Base-by-base conservation (phyloP, 2,113 vertebrate genomes). In the Rhinichthys klamathensis region DNA sequence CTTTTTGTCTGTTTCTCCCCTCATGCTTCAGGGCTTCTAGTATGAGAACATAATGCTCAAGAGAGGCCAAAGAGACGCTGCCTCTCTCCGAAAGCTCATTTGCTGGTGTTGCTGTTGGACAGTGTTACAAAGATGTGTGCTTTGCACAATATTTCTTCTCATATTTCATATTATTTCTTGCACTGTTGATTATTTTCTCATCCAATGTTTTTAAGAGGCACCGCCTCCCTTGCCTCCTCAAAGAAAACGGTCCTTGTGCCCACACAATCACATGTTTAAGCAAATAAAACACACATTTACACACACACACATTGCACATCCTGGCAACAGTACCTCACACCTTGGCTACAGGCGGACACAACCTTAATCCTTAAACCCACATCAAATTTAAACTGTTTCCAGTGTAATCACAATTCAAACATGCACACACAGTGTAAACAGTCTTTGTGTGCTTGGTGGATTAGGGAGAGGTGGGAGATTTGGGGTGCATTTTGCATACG, bases 401-500 rank as follows among this genome's bases (percentile, higher is more conserved):
- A 84, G 76, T 84, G 85, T 69, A 83, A 81, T 74, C 79, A 77
- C 49, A 58, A 75, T 73, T 70, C 51, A 30, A 60, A 60, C 72
- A 80, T 61, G 21, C 65, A 79, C 25, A 18, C 80, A 23, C 44
- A 73, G 30, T 80, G 70, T 58, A 89, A 87, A 89, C 85, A 86
- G 25, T 77, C 78, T 84, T 80, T 86, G 87, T 89, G 87, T 86
- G 82, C 6, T 82, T 23, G 83, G 38, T 51, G 85, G 89, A 89
- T 90, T 88, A 85, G 72, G 74, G 80, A 44, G 21, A 83, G 85
- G 82, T 67, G 41, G 67, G 30, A 76, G 73, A 72, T 85, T 82
- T 85, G 72, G 35, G 69, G 74, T 80, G 21, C 91, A 88, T 90
- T 92, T 90, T 93, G 91, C 92, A 93, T 94, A 92, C 87, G 91